Percentiles rank a stretch among this genome's conserved stretches.
Conservation (phyloP, 2,113 vertebrate species). For the Casuarius casuarius region DNA sequence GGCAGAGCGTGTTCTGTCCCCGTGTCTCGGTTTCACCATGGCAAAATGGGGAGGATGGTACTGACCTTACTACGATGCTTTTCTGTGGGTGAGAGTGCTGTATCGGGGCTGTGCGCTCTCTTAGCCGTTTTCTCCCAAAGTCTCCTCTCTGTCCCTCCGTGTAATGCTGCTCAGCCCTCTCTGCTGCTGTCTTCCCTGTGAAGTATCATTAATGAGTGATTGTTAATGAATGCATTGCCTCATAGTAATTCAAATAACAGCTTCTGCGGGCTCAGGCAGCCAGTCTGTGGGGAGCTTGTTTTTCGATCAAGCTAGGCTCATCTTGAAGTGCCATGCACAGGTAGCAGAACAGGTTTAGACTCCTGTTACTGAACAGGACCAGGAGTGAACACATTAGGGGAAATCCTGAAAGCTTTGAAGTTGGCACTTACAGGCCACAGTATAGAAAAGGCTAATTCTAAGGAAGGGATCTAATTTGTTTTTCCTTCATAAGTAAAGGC, state of each 20-base stretch:
- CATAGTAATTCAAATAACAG: not conserved
- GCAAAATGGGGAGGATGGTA: not conserved
- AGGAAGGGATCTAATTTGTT: not conserved
- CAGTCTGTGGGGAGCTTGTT: not conserved
- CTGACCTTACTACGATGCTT: not conserved
- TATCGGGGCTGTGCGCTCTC: not conserved
- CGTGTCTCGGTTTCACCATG: not conserved
- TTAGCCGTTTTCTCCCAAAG: not conserved
- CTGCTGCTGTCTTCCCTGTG: not conserved
- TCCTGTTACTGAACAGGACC: not conserved
- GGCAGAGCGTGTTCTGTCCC: not conserved
- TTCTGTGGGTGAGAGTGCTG: not conserved
- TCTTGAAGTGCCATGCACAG: not conserved
- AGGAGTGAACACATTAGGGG: not conserved
- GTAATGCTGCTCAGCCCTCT: not conserved
- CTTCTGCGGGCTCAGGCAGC: not conserved
- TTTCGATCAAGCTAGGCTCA: not conserved
- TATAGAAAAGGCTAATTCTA: not conserved
- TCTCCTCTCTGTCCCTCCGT: not conserved
- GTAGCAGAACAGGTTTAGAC: slow-evolving; percentile 38
- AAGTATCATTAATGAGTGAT: not conserved
- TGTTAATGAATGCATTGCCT: not conserved
- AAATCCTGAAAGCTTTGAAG: slow-evolving; percentile 21
- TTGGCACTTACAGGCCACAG: not conserved
- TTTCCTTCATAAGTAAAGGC: not conserved